A percentile compares a stretch with the other conserved stretches of the same genome.
Conservation (phyloP, 2,888 invertebrate genomes). For the Sarcophaga subvicina region DNA sequence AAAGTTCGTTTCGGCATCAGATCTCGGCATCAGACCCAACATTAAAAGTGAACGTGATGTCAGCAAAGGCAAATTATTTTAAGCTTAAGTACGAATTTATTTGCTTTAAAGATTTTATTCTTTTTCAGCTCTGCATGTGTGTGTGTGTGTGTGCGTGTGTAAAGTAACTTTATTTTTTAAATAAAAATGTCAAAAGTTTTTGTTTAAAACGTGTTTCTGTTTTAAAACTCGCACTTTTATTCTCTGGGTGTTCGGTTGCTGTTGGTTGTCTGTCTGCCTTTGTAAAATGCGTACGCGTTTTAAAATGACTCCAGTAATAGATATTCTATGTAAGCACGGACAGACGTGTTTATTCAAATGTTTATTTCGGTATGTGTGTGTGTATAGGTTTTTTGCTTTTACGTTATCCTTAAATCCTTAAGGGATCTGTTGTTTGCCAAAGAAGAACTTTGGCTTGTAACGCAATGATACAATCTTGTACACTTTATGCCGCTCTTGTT, state of each 20-base stretch:
- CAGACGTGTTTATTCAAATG: too few species aligned
- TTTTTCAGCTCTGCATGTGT: neutral
- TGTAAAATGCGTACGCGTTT: neutral
- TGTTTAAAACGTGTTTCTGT: slow-evolving; percentile 42
- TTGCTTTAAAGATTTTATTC: neutral
- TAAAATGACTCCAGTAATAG: neutral
- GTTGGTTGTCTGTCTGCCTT: slow-evolving; percentile 10
- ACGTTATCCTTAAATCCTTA: neutral
- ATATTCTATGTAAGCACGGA: neutral
- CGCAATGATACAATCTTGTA: neutral
- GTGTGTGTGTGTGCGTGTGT: neutral
- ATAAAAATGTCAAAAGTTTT: slow-evolving; percentile 59
- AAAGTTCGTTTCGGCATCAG: too few species aligned
- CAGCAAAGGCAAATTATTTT: too few species aligned
- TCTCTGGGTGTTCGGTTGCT: neutral
- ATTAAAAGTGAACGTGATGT: too few species aligned
- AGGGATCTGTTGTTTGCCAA: neutral
- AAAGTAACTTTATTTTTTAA: slow-evolving; percentile 3
- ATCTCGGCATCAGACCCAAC: too few species aligned
- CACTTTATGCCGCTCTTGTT: neutral
- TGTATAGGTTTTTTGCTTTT: neutral
- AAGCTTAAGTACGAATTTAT: too few species aligned
- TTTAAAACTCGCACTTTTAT: neutral
- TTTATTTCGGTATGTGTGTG: neutral
- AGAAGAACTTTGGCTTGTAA: neutral